Evolutionary conservation across 2,113 vertebrate genomes (phyloP).

Genomic region (Cyanocitta stelleri): DNA sequence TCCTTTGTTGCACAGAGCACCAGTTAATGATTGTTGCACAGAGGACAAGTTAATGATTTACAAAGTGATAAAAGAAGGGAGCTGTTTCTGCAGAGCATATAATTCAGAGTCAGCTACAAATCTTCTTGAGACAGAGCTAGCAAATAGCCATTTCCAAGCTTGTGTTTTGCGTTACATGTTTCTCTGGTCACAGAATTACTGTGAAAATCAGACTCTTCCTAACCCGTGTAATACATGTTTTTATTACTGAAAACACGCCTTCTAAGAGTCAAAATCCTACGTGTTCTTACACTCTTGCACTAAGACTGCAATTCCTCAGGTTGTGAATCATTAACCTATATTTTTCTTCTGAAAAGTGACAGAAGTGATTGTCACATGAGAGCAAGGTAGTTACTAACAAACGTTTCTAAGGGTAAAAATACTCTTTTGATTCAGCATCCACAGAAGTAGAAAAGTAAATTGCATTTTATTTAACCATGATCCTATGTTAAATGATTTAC

Average conservation of each 20-base stretch:
- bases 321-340: conserved; percentile 46
- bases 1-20: conserved; percentile 34
- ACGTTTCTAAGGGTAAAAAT: neutral
- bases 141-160: conserved; percentile 59
- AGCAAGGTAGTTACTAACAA: neutral
- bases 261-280: neutral
- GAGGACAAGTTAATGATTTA: conserved; percentile 66
- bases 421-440: neutral
- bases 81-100: conserved; percentile 45
- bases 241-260: neutral
- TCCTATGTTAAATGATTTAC: neutral
- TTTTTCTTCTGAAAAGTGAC: neutral
- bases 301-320: neutral
- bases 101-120: conserved; percentile 49
- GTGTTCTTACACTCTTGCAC: neutral
- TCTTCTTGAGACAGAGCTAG: conserved; percentile 43
- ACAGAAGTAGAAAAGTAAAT: neutral
- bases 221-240: neutral
- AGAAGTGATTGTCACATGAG: neutral
- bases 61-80: conserved; percentile 49
- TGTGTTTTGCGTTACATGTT: conserved; percentile 23
- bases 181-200: conserved; percentile 2
- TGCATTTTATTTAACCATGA: neutral
- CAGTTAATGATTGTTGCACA: too few relatives aligned
- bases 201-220: neutral